Percentiles rank a stretch among this genome's conserved stretches.
Evolutionary conservation across 1,140 invertebrate species (phyloP).

Genomic region (Drosophila equinoxialis): DNA sequence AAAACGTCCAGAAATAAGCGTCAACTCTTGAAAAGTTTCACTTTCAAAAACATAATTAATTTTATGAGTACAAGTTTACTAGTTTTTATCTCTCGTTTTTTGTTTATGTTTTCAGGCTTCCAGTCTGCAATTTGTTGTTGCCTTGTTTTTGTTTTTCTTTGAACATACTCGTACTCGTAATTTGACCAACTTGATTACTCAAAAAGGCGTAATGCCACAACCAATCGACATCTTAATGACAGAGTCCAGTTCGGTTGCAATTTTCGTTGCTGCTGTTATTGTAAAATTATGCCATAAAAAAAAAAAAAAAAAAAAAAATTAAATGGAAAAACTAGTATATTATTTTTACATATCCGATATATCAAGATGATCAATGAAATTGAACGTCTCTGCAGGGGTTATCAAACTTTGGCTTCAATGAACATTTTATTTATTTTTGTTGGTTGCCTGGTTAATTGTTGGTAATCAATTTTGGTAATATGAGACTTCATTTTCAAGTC

Average conservation of each 20-base stretch:
- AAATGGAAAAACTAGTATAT: constrained; percentile 7
- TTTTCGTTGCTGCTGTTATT: constrained; percentile 26
- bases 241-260: constrained; percentile 36
- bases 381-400: constrained; percentile 33
- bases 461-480: constrained; percentile 39
- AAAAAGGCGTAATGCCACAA: constrained; percentile 27
- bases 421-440: background rate
- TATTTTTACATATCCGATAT: constrained; percentile 48
- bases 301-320: background rate
- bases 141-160: constrained; percentile 18
- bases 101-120: constrained; percentile 13
- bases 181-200: constrained; percentile 35
- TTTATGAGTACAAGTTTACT: constrained; percentile 65
- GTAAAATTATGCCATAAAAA: constrained; percentile 54
- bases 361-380: constrained; percentile 63
- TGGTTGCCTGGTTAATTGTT: constrained; percentile 24
- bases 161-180: constrained; percentile 34
- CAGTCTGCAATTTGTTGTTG: constrained; percentile 33
- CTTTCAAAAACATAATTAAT: constrained; percentile 71
- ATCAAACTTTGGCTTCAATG: constrained; percentile 58
- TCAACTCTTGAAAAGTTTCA: constrained; percentile 59
- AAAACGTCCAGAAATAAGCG: constrained; percentile 4
- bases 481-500: constrained; percentile 16
- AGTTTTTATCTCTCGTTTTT: background rate
- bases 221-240: constrained; percentile 46